These are phyloP conservation scores for Cyprinella venusta DNA, from an alignment of 2,797 vertebrate species.

Conservation along the genomic window DNA sequence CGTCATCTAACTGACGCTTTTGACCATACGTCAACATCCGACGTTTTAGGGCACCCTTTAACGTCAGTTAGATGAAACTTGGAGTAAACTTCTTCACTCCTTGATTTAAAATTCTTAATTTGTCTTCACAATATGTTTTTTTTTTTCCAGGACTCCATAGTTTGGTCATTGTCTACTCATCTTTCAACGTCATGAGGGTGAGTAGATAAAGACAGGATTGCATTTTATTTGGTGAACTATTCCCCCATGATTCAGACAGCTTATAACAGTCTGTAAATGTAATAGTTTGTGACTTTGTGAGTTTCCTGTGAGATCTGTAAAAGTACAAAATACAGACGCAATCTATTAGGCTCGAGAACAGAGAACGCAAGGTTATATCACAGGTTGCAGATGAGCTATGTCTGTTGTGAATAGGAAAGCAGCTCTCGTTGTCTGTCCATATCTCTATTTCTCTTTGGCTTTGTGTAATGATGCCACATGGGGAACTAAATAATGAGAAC, in stretches of 20 bases:
- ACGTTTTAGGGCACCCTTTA: no score
- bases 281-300: conserved; percentile 31
- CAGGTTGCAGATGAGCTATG: conserved; percentile 26
- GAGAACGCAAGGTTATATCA: conserved; percentile 20
- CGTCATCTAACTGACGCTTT: no score
- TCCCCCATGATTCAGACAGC: conserved; percentile 15
- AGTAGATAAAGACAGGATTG: not conserved
- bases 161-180: not conserved
- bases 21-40: no score
- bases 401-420: conserved; percentile 37
- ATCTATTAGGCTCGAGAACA: conserved; percentile 32
- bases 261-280: conserved; percentile 7
- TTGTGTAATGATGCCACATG: conserved; percentile 32
- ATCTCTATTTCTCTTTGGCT: conserved; percentile 22
- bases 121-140: not conserved
- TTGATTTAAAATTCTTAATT: no score
- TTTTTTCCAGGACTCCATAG: not conserved
- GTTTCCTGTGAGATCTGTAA: conserved; percentile 39
- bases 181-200: not conserved
- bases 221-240: conserved; percentile 2
- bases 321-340: conserved; percentile 27
- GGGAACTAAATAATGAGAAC: conserved; percentile 25
- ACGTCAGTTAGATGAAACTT: no score
- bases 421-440: conserved; percentile 24
- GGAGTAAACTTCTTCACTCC: no score